Evolutionary conservation across 2,888 invertebrate species (phyloP), one percentile per base, ranked within the genome.

Genomic region (Meta bourneti): DNA sequence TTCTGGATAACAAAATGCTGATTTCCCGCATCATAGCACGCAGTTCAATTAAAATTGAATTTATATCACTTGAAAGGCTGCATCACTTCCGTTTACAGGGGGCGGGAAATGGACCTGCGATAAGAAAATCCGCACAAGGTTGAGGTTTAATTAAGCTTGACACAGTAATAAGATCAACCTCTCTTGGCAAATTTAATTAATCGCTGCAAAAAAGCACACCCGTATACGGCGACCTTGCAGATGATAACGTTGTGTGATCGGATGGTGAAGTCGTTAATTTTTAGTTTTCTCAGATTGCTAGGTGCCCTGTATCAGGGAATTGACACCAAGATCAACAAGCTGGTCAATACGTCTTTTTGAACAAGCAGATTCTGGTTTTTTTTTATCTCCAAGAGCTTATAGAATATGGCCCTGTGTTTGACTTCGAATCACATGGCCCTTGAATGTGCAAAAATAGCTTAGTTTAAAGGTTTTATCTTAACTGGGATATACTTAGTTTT

Each of bases 51-150:
- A 9, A 79, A 61, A 54, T 20, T 54, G 54, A 61, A 79, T 54
- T 79, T 79, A 79, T 79, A 79, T 20, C 16, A 5, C 51, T 9
- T 9, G 34, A 34, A 34, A 34, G 34, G 34, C 34, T 34, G 34
- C 13, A 13, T 74, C 74, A 77, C 77, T 49, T 51, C n/a, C 7
- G 48, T 6, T 19, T 20, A 9, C 8, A 54, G 79, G 79, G 79
- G 79, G 13, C 79, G 54, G 79, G 20, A 79, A 19, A 54, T 54
- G 54, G 54, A 54, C 54, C 51, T 54, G 19, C 51, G 79, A 79
- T 79, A 19, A 79, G 54, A 8, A 16, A 61, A 61, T 61, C 11
- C 16, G 5, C 48, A 20, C 79, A 79, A 79, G 79, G 79, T 19
- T 20, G 79, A 54, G 5, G 20, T 20, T 79, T 79, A 79, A 79